Conservation (phyloP, 2,797 vertebrate genomes). For the Ciconia nigra region DNA sequence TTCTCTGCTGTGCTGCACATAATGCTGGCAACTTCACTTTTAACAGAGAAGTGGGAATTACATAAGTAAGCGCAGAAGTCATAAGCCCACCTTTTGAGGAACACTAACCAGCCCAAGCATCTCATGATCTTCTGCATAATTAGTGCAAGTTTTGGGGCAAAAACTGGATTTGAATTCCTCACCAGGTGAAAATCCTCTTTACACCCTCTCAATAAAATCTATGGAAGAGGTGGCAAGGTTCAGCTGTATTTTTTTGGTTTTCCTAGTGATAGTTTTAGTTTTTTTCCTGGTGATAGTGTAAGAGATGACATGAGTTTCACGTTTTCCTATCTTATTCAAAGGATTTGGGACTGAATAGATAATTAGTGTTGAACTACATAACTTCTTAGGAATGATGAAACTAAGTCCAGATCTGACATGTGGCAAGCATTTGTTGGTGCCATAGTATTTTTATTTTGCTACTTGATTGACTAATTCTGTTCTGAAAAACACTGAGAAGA, state of each 20-base stretch:
- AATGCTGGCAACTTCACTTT: background rate
- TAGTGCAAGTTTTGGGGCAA: background rate
- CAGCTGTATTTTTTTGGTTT: background rate
- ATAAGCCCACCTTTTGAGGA: background rate
- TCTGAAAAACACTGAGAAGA: background rate
- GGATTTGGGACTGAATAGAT: background rate
- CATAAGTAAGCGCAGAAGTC: background rate
- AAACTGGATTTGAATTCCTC: background rate
- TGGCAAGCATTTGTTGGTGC: too few species aligned
- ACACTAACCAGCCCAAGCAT: background rate
- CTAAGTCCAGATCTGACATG: background rate
- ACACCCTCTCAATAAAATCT: background rate
- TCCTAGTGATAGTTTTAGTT: background rate
- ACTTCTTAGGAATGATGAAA: background rate
- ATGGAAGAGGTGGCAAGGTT: background rate
- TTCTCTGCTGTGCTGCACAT: background rate
- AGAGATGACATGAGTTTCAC: background rate
- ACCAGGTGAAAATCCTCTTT: background rate
- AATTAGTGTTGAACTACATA: background rate
- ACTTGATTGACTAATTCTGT: background rate
- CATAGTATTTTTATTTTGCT: background rate
- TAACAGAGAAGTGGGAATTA: background rate
- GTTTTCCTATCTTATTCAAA: background rate
- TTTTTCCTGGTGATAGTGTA: background rate
- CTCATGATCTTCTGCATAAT: background rate